Evolutionary conservation across 2,113 vertebrate species (phyloP), one percentile per base, ranked within the genome.

Genomic region (Agelaius tricolor): DNA sequence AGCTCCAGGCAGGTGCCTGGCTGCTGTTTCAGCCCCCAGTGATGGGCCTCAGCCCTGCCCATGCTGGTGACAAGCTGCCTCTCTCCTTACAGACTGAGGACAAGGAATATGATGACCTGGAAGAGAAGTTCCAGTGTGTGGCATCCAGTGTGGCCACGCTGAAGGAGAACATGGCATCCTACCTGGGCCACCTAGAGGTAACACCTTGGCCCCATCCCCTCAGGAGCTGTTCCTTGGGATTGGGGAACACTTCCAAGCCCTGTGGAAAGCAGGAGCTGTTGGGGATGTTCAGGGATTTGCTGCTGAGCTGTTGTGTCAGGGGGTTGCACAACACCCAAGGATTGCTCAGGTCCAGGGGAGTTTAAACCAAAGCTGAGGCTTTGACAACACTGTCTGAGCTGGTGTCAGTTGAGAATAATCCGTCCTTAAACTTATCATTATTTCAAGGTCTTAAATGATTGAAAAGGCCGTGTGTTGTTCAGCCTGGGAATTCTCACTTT

Each of bases 91-190:
- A 99, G 99, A 97, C 97, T 1, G 98, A 99, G 74, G 99, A 99
- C 85, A 99, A 99, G 90, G 99, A 99, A 44, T 99, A 99, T 5
- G 98, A 99, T 0, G 90, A 97, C 10, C 92, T 99, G 58, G 98
- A 98, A 55, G 98, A 98, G 82, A 98, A 98, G 76, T 99, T 99
- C 94, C 98, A 98, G 26, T 96, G 97, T 2, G 93, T 99, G 96
- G 98, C 98, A 9, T 97, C 98, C 15, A 98, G 98, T 2, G 98
- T 99, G 92, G 92, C 97, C 8, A 83, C 96, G 9, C 97, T 99
- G 44, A 98, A 98, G 62, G 98, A 98, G 76, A 99, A 99, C 0
- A 63, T 99, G 95, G 95, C 96, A 12, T 95, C 90, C 31, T 99
- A 99, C 94, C 94, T 99, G 77, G 90, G 90, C 52, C 98, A 99